Conservation (phyloP, 2,888 invertebrate genomes). For the Boloria selene region DNA sequence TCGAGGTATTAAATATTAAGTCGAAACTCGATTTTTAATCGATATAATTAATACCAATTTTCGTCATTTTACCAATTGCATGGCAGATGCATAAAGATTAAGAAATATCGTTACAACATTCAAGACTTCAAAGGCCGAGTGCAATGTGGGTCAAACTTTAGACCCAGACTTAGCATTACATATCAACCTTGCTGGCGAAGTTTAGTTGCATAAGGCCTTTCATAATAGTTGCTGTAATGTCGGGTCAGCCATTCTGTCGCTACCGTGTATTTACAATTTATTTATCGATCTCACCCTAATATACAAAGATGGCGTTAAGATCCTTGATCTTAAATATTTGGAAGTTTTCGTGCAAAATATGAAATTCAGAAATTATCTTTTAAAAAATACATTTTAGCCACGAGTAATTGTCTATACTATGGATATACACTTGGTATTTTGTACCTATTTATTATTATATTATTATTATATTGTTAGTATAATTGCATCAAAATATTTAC, state of each 20-base stretch:
- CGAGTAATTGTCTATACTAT: background rate
- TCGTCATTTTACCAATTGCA: slow-evolving; percentile 31
- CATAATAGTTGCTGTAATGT: slow-evolving; percentile 51
- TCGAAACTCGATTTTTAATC: slow-evolving; percentile 16
- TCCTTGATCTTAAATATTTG: slow-evolving; percentile 35
- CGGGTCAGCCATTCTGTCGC: slow-evolving; percentile 44
- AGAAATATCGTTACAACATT: slow-evolving; percentile 31
- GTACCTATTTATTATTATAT: background rate
- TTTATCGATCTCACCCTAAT: slow-evolving; percentile 30
- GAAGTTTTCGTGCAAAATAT: slow-evolving; percentile 13
- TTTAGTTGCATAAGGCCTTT: slow-evolving; percentile 62
- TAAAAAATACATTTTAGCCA: slow-evolving; percentile 24
- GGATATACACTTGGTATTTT: background rate
- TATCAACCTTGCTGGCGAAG: slow-evolving; percentile 53
- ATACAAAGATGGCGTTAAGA: slow-evolving; percentile 21
- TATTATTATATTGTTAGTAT: no score
- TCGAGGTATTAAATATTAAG: slow-evolving; percentile 17
- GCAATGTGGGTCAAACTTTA: slow-evolving; percentile 66
- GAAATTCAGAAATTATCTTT: slow-evolving; percentile 21
- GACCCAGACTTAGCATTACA: slow-evolving; percentile 55
- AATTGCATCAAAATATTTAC: no score
- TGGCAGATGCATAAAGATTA: slow-evolving; percentile 37
- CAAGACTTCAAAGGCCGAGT: slow-evolving; percentile 41
- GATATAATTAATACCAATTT: slow-evolving; percentile 13
- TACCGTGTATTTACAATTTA: slow-evolving; percentile 48